Evolutionary conservation across 2,113 vertebrate species (phyloP), one percentile per base, ranked within the genome.

Genomic region (Orthonyx spaldingii): DNA sequence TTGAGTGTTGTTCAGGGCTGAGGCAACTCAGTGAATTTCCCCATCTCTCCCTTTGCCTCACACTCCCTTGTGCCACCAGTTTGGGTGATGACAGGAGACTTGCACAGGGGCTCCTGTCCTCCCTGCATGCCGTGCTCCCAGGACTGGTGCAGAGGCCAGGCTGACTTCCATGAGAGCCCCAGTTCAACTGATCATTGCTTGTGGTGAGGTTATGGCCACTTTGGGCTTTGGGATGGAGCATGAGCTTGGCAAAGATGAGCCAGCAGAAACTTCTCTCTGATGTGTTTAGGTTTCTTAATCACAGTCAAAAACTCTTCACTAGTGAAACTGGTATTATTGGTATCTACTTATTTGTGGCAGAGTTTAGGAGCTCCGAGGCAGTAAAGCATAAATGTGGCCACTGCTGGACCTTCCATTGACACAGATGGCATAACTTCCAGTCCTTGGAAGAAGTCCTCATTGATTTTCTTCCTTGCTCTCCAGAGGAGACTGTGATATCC

Each of bases 171-270:
- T 41, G 35, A n/a, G n/a, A 59, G 0, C 44, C 46, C 46, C 35
- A 69, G 11, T 69, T 56, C 68, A n/a, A n/a, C n/a, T n/a, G n/a
- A n/a, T n/a, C 30, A 22, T 13, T 1, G 5, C 49, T 79, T 44
- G 17, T 12, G 7, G 6, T 3, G 19, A 41, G 42, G 16, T 1
- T 0, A 0, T 6, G 53, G 23, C 65, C 27, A 3, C 49, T 35
- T 53, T 1, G 5, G 57, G 10, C 61, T 82, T 42, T 1, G 7
- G 50, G 50, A 9, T 85, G 28, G 30, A 2, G 1, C 0, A 0
- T 50, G 56, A 42, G 16, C 47, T 75, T 56, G 70, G 30, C 22
- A 24, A 52, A 84, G 33, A 23, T 50, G 57, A 84, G 77, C 39
- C 47, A 57, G 57, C 63, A 85, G 37, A 41, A 83, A 20, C 53